Evolutionary conservation across 2,797 vertebrate species (phyloP).

Genomic region (Ctenosaura bakeri): DNA sequence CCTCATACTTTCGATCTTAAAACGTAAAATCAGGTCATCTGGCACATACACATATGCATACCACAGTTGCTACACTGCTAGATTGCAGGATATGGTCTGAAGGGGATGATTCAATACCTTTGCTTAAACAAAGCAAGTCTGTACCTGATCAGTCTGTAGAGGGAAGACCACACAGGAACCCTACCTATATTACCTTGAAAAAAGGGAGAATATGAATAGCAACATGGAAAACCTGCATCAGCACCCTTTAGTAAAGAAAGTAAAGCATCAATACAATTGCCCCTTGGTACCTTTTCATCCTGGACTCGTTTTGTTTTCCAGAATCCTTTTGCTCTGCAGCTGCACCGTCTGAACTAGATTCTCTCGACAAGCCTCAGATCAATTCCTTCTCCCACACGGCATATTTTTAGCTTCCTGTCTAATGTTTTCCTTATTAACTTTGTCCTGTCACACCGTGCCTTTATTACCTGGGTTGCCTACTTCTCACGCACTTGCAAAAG

Average conservation of each 20-base stretch:
- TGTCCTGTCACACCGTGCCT: neutral
- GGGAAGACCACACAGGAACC: neutral
- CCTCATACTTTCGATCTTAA: neutral
- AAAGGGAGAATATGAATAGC: neutral
- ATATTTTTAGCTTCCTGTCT: conserved; percentile 16
- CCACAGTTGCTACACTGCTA: neutral
- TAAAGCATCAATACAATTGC: no score
- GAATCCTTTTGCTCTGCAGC: neutral
- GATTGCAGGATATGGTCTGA: no score
- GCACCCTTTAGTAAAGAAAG: neutral
- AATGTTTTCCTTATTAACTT: neutral
- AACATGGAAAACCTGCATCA: neutral
- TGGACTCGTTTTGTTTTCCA: neutral
- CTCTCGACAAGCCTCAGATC: no score
- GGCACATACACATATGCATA: no score
- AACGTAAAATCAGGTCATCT: neutral
- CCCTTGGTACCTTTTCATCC: neutral
- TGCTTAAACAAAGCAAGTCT: neutral
- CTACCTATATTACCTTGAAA: no score
- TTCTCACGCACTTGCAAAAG: neutral
- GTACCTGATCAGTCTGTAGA: no score
- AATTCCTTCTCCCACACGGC: neutral
- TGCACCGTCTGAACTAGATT: neutral
- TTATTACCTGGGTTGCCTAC: neutral
- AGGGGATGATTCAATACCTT: neutral